Evolutionary conservation across 2,888 invertebrate species (phyloP), one percentile per base, ranked within the genome.

Genomic region (Lissonota sp.): DNA sequence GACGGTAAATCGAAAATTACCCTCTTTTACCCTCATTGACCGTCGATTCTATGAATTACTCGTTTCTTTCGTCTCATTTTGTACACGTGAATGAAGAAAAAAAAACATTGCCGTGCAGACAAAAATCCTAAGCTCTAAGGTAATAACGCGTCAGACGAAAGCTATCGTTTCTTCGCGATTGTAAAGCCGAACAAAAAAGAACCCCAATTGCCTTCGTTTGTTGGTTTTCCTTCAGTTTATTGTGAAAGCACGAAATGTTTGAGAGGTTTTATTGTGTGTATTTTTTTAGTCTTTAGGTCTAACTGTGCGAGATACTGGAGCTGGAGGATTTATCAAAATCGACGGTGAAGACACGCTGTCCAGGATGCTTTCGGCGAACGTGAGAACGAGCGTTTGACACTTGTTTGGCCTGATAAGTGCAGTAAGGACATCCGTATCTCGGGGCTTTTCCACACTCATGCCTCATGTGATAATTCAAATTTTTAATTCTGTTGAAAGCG

Each of bases 381-480:
- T 88, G 88, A 0, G 84, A 84, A 0, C 87, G 84, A 12, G 87
- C 86, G 63, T 88, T 87, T 14, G 86, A 86, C 6, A 84, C 82
- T 72, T 87, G 85, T 42, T 83, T 85, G 4, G 87, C 84, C 44
- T 83, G 83, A 67, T 87, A 86, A 39, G 6, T 58, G 80, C 92
- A 92, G 62, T 87, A 86, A n/a, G 88, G 87, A 80, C 91, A 91
- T 14, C 77, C 87, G 84, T 88, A 91, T 6, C 88, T 83, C 14
- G 88, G 88, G 49, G 85, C 86, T 71, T 88, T 86, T 39, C 90
- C 90, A 79, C 91, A 91, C 63, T 87, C 86, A 70, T 87, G 85
- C 73, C 84, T 86, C 71, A 87, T 60, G 71, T 91, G 91, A 73
- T 89, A 89, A 49, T 88, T 87, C 10, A 91, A 84, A 84, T 90